A percentile compares a stretch with the other conserved stretches of the same genome.
Evolutionary conservation across 2,113 vertebrate genomes (phyloP).

Genomic region (Syrrhaptes paradoxus): DNA sequence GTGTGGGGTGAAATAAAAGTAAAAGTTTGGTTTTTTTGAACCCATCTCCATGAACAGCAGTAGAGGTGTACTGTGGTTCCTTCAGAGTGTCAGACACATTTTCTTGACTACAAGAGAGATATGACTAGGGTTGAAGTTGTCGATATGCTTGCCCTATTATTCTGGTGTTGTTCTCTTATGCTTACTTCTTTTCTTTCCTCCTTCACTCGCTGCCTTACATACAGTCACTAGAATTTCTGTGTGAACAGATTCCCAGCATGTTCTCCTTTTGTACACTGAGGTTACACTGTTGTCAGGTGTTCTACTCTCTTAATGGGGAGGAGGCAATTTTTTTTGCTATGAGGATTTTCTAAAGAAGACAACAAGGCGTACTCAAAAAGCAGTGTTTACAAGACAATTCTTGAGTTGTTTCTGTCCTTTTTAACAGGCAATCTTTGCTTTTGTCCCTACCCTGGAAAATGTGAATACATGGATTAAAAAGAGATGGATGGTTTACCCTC

Average conservation of each 20-base stretch:
- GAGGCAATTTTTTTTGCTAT: background rate
- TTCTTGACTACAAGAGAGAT: no score
- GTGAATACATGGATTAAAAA: background rate
- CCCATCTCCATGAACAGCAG: background rate
- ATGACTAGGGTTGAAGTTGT: background rate
- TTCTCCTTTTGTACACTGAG: background rate
- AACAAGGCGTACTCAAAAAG: background rate
- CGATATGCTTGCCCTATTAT: background rate
- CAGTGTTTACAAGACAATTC: background rate
- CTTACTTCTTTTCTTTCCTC: background rate
- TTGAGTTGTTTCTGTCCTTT: background rate
- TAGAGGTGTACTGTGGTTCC: background rate
- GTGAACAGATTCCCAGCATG: fast-evolving
- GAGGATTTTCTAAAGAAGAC: background rate
- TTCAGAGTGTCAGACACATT: background rate
- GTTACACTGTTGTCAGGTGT: background rate
- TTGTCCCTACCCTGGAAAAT: background rate
- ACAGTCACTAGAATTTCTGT: background rate
- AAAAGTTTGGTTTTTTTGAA: background rate
- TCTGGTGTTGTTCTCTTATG: background rate
- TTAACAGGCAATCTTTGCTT: background rate
- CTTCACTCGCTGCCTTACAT: background rate
- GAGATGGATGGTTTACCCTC: background rate
- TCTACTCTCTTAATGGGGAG: background rate
- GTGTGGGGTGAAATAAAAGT: background rate